A percentile compares a stretch with the other conserved stretches of the same genome.
Conservation (phyloP, 2,113 vertebrate genomes). For the Clinocottus analis region DNA sequence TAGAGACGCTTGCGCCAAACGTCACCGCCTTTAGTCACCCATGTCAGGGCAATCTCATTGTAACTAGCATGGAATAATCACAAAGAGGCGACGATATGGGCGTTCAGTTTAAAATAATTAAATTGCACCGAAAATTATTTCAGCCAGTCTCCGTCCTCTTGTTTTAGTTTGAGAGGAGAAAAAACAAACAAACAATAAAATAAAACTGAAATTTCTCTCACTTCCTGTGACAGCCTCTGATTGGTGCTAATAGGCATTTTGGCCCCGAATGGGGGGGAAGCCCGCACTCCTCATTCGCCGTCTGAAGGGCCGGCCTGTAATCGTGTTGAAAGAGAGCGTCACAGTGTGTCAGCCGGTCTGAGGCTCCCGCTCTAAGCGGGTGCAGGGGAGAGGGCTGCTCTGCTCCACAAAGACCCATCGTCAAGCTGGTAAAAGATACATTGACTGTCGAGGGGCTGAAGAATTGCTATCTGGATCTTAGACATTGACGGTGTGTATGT, state of each 20-base stretch:
- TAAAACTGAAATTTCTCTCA: conserved; percentile 20
- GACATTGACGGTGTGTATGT: not conserved
- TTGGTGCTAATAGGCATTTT: conserved; percentile 36
- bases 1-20: conserved; percentile 40
- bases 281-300: too few species aligned
- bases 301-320: conserved; percentile 44
- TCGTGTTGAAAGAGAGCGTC: conserved; percentile 50
- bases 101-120: not conserved
- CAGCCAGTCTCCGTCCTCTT: not conserved
- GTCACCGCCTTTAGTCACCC: not conserved
- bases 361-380: conserved; percentile 18
- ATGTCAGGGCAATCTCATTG: not conserved
- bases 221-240: conserved; percentile 54
- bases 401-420: conserved; percentile 1
- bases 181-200: not conserved
- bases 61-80: not conserved
- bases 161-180: too few species aligned
- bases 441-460: too few species aligned
- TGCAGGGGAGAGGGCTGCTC: not conserved
- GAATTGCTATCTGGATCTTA: not conserved
- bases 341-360: conserved; percentile 32
- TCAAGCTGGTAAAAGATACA: not conserved
- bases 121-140: too few species aligned
- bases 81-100: not conserved
- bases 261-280: too few species aligned